A percentile compares a stretch with the other conserved stretches of the same genome.
Evolutionary conservation across 1,140 invertebrate species (phyloP).

Genomic region (Seison nebaliae): DNA sequence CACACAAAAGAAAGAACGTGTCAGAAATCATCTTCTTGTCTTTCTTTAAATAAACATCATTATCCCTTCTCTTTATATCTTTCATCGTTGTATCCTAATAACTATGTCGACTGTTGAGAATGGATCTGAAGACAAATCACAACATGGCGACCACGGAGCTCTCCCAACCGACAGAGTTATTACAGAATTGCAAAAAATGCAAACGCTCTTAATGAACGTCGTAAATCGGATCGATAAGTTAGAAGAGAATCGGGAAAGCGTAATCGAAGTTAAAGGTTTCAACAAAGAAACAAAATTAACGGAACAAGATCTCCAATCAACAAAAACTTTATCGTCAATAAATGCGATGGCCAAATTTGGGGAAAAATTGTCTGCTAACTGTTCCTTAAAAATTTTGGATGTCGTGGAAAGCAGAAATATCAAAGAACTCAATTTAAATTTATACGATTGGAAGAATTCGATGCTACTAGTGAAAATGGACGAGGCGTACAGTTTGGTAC

Average conservation of each 20-base stretch:
- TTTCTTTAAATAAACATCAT: too few relatives aligned
- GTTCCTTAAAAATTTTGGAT: neutral
- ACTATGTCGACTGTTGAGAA: too few relatives aligned
- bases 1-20: too few relatives aligned
- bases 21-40: too few relatives aligned
- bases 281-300: neutral
- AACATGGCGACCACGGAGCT: neutral
- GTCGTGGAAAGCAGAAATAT: neutral
- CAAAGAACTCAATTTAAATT: too few relatives aligned
- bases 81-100: too few relatives aligned
- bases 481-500: too few relatives aligned
- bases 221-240: neutral
- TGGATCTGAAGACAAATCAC: too few relatives aligned
- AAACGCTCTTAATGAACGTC: neutral
- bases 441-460: too few relatives aligned
- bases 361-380: neutral
- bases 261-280: neutral
- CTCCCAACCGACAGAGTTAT: neutral
- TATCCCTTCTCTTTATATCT: too few relatives aligned
- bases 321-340: neutral
- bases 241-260: slow-evolving; percentile 1
- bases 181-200: slow-evolving; percentile 2
- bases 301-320: neutral
- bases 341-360: neutral
- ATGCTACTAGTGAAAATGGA: neutral